Base-by-base conservation (phyloP, 2,113 vertebrate species). In the Otolemur garnettii region DNA sequence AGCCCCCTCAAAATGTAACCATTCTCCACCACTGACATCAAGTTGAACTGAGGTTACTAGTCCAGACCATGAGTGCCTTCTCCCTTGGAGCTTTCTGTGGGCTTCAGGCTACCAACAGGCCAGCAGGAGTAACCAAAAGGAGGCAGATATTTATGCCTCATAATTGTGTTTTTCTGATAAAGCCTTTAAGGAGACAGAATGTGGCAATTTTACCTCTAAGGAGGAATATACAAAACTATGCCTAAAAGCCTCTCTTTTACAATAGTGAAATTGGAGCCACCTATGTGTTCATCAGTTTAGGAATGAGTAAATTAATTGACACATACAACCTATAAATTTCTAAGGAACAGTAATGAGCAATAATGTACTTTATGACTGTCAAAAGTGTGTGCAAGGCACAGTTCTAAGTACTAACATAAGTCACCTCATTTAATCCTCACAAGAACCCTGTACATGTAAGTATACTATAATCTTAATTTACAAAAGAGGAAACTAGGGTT, bases 401-500 rank as follows among this genome's bases (percentile, higher is more conserved):
- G 21, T 19, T 64, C 62, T 71, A 69, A 92, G 22, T 64, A 30
- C 38, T 81, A 53, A 69, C 18, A 33, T 57, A 75, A 87, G 71
- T 88, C 66, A 74, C 77, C 50, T 55, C 55, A 75, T 80, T 79
- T 75, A 69, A 87, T 89, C 18, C 55, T 82, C 74, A 91, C 69
- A 87, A 38, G 30, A 85, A 79, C 35, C 4, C 26, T 57, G 5
- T 38, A 24, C 15, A 35, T 62, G 26, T 5, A 30, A 4, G 22
- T 66, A 90, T 21, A 50, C 19, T 86, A 22, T 35, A 86, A 69
- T 69, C 26, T 9, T 26, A 78, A 26, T 83, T 69, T 60, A 60
- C 55, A 86, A 78, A 79, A 38, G 11, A 71, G 30, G 68, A 91
- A 88, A 79, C n/a, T 62, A 50, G 72, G 33, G 26, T 35, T 66